Evolutionary conservation across 2,797 vertebrate species (phyloP).

Genomic region (Halcyon badia): DNA sequence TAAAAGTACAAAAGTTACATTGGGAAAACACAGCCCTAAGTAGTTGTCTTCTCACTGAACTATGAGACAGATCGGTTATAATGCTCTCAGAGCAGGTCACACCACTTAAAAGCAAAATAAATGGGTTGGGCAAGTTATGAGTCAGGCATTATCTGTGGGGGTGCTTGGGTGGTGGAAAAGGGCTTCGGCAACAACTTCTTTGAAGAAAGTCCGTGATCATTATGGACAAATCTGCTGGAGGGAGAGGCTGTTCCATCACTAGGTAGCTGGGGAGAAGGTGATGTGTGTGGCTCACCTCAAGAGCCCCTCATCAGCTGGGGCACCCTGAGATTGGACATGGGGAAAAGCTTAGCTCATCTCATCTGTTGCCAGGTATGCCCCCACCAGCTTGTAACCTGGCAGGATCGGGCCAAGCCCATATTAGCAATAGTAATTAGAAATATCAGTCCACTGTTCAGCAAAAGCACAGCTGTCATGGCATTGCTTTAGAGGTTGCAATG

Average conservation of each 20-base stretch:
- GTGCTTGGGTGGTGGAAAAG: not conserved
- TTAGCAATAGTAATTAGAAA: too few species aligned
- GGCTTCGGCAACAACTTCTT: not conserved
- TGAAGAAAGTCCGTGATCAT: not conserved
- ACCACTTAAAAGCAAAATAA: constrained; percentile 12
- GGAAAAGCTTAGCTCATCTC: not conserved
- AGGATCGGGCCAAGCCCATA: too few species aligned
- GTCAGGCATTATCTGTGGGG: not conserved
- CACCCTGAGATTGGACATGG: not conserved
- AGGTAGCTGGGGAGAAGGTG: not conserved
- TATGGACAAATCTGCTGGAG: not conserved
- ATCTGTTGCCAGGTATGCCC: too few species aligned
- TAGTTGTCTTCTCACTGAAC: not conserved
- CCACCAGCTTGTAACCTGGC: not conserved
- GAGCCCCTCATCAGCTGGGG: not conserved
- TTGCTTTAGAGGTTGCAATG: too few species aligned
- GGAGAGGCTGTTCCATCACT: not conserved
- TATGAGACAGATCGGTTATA: not conserved
- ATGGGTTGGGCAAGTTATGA: not conserved
- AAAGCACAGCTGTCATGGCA: too few species aligned
- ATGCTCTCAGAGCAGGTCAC: not conserved
- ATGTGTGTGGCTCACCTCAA: not conserved
- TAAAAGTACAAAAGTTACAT: not conserved
- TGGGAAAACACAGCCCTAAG: not conserved
- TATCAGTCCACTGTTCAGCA: too few species aligned